Conservation (phyloP, 2,797 vertebrate genomes). For the Mareca penelope region DNA sequence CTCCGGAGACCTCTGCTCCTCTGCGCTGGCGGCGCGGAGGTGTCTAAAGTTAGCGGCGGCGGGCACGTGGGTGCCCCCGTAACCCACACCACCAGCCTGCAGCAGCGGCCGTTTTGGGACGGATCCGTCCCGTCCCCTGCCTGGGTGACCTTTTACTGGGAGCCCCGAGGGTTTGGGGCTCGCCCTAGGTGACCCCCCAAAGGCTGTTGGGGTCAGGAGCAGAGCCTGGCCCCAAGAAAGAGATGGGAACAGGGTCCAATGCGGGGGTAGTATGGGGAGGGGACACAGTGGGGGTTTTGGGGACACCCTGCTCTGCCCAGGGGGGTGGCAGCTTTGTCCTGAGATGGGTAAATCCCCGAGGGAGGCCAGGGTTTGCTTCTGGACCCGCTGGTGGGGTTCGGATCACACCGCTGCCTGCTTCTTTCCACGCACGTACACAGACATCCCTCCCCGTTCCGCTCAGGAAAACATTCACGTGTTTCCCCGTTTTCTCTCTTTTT, state of each 20-base stretch:
- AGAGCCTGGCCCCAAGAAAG: neutral
- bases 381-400: neutral
- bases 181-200: accelerated
- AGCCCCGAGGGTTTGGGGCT: neutral
- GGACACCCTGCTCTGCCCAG: neutral
- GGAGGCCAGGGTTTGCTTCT: neutral
- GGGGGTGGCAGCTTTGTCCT: neutral
- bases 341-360: neutral
- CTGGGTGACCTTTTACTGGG: neutral
- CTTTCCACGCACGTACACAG: neutral
- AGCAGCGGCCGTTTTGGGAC: neutral
- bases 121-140: neutral
- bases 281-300: neutral
- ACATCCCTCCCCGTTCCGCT: neutral
- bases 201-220: neutral
- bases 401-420: neutral
- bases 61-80: neutral
- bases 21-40: accelerated
- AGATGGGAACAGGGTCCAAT: too few relatives aligned
- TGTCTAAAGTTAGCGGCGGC: neutral
- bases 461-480: neutral
- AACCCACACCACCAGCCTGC: neutral
- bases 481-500: neutral
- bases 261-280: too few relatives aligned
- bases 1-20: neutral